Conservation (phyloP, 64 coral and sea anemone species). For the Pocillopora verrucosa region DNA sequence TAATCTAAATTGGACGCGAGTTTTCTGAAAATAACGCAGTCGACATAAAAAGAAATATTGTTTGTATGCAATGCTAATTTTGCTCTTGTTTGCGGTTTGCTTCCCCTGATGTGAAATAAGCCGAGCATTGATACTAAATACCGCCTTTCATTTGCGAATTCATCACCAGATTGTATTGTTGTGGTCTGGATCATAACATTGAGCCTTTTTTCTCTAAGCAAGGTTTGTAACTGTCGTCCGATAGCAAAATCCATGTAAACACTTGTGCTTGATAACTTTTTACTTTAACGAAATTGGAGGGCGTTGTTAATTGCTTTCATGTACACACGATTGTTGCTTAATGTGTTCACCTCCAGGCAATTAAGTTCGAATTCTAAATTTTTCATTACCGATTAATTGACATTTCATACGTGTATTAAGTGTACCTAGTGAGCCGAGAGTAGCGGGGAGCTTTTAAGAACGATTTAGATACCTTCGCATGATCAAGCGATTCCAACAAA, state of each 20-base stretch:
- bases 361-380: no score
- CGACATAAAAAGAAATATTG: not conserved
- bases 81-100: not conserved
- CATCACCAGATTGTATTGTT: not conserved
- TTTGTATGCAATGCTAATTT: conserved; percentile 31
- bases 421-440: no score
- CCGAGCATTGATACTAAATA: not conserved
- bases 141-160: not conserved
- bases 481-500: no score
- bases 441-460: no score
- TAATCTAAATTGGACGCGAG: not conserved
- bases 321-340: no score
- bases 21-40: conserved; percentile 2
- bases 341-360: no score
- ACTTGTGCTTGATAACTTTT: not conserved
- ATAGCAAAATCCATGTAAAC: not conserved
- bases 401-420: no score
- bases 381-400: no score
- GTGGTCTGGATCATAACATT: no score
- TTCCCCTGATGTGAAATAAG: not conserved
- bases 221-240: not conserved
- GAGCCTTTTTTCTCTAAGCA: not conserved
- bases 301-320: no score
- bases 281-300: not conserved
- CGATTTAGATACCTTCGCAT: no score